Evolutionary conservation across 2,797 vertebrate species (phyloP), one percentile per base, ranked within the genome.

Genomic region (Squalus acanthias): DNA sequence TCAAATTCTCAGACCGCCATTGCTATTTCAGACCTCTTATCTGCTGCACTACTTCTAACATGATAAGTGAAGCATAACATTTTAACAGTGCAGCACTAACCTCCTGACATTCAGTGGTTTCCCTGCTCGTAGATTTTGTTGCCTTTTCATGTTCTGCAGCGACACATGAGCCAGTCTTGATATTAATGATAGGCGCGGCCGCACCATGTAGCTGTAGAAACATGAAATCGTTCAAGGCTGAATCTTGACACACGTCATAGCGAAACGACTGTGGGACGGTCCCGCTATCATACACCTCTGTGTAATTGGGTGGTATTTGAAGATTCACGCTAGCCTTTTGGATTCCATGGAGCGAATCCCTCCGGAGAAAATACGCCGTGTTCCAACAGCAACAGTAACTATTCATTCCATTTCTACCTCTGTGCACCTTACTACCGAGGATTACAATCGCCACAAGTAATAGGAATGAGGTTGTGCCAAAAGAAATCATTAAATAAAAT

Each of bases 401-500:
- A 9, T 60, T 57, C 0, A 10, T 29, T 4, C 39, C n/a, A 57
- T 60, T 53, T 72, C 87, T 60, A 0, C 6, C 8, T 60, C 13
- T 89, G 87, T 60, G 26, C 26, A 89, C 24, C 9, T 89, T 89
- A 29, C 60, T 29, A 33, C 9, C 53, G 26, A 89, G 26, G 13
- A 60, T 2, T n/a, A 60, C 2, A 93, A 97, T 97, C 70, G 97
- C 97, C 96, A 97, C 97, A 94, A 97, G 96, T n/a, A 97, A 96
- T 17, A 97, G 96, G 74, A 97, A 97, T 13, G 97, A 97, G 6
- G 97, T 97, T 0, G 96, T 96, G 57, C 97, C 97, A 96, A 97
- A 95, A 72, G 97, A 97, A 39, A 97, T 97, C 85, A 97, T 92
- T 96, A 97, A 96, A 96, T 97, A 97, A 60, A 97, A 96, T 79